Base-by-base conservation (phyloP, 2,888 invertebrate genomes). In the Fragum fragum region DNA sequence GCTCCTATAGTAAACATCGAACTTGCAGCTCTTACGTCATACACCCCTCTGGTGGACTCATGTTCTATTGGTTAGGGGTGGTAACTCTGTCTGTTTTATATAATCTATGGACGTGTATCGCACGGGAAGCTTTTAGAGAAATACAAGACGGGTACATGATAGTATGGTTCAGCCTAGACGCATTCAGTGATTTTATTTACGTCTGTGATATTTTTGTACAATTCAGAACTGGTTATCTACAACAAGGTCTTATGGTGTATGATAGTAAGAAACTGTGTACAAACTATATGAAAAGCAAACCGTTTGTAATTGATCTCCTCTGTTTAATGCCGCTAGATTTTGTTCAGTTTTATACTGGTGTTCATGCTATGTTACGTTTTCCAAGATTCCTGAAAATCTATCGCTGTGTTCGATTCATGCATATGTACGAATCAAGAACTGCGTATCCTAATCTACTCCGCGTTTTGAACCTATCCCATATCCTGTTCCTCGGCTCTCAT, bases 361-460 rank as follows among this genome's bases (percentile, higher is more conserved):
- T 91, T 28, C 93, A 93, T 93, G 98, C 98, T 42, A 96, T 98
- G 95, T 96, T 98, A 89, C 96, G 99, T 91, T 94, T 95, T 81
- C 95, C 95, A 29, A 88, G 95, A 36, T 94, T 95, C 89, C 82
- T 94, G 42, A 94, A 97, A 88, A 88, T 98, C 84, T 98, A 99
- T 95, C 96, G 99, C 88, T 97, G 98, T 78, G 97, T 93, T 69
- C 81, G 98, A 92, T 97, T 97, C 95, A 98, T 98, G 95, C 98
- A 99, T 95, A 98, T 98, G 96, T 98, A 98, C 91, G 99, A 99
- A 95, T 98, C 98, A 71, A 95, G 98, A 90, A 98, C 98, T 6
- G 97, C 98, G 79, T 99, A 98, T 95, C 99, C 99, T 29, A 99
- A 99, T 95, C 96, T 99, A 94, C 98, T 98, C 97, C 96, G 99